phyloP scores from a whole-genome alignment of 2,888 invertebrate genomes.

The Agonopterix heracliana region DNA sequence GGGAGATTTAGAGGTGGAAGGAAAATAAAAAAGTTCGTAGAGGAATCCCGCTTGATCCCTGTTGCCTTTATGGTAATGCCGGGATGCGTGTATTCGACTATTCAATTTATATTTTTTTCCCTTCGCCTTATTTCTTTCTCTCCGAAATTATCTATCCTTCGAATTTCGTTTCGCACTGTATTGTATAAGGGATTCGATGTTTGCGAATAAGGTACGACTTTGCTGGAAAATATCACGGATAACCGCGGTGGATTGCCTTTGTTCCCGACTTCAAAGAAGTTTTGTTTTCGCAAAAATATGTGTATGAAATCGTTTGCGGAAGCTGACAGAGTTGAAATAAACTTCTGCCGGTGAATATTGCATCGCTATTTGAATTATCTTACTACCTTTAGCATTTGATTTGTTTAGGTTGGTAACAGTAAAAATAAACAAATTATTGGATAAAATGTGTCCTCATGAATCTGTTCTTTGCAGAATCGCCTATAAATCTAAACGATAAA shows the following conservation, averaged over 20 bases:
- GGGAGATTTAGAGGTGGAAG: slow-evolving; percentile 75
- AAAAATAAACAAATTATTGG: background rate
- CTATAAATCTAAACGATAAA: slow-evolving; percentile 39
- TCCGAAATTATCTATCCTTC: slow-evolving; percentile 74
- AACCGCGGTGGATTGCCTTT: slow-evolving; percentile 72
- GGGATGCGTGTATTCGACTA: slow-evolving; percentile 76
- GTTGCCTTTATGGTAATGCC: slow-evolving; percentile 75
- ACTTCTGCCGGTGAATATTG: slow-evolving; percentile 33
- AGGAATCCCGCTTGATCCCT: slow-evolving; percentile 74
- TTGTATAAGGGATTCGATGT: slow-evolving; percentile 71
- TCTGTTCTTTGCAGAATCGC: slow-evolving; percentile 1
- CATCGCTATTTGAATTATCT: slow-evolving; percentile 26
- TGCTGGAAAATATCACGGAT: slow-evolving; percentile 69
- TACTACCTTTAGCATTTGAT: background rate
- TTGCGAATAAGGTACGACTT: slow-evolving; percentile 73
- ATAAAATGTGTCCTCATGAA: slow-evolving; percentile 2
- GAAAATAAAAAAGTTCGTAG: slow-evolving; percentile 77
- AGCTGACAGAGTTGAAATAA: slow-evolving; percentile 26
- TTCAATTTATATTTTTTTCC: slow-evolving; percentile 74
- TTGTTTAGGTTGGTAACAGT: background rate
- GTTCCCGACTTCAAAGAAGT: slow-evolving; percentile 73
- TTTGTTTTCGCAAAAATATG: slow-evolving; percentile 59
- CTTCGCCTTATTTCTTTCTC: slow-evolving; percentile 70
- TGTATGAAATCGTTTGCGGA: slow-evolving; percentile 52
- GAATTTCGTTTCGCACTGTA: slow-evolving; percentile 76